Conservation (phyloP, 2,888 invertebrate genomes). For the Apomyelois bistriatella region DNA sequence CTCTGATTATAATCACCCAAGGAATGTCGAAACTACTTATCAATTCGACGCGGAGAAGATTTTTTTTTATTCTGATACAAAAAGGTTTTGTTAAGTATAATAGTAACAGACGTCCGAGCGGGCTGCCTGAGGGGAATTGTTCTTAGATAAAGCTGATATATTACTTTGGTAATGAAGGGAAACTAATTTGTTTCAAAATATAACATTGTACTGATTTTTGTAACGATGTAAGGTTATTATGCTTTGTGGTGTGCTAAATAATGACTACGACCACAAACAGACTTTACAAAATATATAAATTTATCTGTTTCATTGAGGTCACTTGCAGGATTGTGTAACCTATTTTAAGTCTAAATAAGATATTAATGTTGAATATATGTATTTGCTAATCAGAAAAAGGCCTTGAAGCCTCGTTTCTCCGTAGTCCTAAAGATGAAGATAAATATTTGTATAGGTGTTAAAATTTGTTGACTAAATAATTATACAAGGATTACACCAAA, state of each 20-base stretch:
- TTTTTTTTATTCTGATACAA: conserved; percentile 29
- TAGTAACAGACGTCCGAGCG: conserved; percentile 27
- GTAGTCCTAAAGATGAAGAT: neutral
- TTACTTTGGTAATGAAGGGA: conserved; percentile 25
- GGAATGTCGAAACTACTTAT: conserved; percentile 60
- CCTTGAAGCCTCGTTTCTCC: neutral
- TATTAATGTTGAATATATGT: neutral
- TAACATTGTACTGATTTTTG: neutral
- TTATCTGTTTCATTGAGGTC: neutral
- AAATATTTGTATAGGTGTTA: neutral
- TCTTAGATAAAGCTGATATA: conserved; percentile 23
- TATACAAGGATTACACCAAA: too few relatives aligned
- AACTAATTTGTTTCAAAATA: conserved; percentile 22
- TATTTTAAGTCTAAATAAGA: neutral
- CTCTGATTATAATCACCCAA: conserved; percentile 48
- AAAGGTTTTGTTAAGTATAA: conserved; percentile 30
- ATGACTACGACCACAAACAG: neutral
- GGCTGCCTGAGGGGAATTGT: conserved; percentile 27
- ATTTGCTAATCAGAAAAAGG: neutral
- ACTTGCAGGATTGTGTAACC: neutral
- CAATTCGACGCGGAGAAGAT: conserved; percentile 49
- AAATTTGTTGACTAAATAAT: neutral
- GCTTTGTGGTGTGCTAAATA: neutral
- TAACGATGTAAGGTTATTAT: neutral
- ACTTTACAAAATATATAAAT: neutral